These are phyloP conservation scores for Sphaeridia pumilis DNA, from an alignment of 2,888 invertebrate genomes.

Conservation along the genomic window DNA sequence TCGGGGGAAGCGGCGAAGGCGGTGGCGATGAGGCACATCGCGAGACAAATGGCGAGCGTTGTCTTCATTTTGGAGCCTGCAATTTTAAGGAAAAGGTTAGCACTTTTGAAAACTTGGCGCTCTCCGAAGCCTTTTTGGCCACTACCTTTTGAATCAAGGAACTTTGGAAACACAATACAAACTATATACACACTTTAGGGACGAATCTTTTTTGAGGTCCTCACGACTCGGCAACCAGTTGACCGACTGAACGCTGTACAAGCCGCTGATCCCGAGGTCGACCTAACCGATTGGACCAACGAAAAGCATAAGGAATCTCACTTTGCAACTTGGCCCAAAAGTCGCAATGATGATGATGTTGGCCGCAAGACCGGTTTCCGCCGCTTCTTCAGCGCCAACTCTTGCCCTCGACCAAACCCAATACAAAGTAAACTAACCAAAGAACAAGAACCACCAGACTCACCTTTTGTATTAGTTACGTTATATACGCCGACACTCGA, in stretches of 20 bases:
- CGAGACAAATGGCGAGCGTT: constrained; percentile 26
- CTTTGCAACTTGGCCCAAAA: background rate
- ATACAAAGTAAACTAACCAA: background rate
- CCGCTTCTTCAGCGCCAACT: no score
- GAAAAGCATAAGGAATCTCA: constrained; percentile 3
- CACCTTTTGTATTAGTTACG: background rate
- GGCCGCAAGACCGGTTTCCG: constrained; percentile 19
- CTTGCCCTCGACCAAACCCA: background rate
- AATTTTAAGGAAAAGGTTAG: no score
- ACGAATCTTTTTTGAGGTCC: no score
- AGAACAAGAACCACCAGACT: background rate
- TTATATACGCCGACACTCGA: background rate
- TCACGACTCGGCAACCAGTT: background rate
- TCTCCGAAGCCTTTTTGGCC: no score
- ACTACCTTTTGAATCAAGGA: no score
- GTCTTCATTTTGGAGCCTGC: no score
- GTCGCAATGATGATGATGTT: background rate
- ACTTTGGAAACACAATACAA: no score
- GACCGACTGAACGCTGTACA: background rate
- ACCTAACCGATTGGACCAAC: constrained; percentile 8
- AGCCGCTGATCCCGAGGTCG: constrained; percentile 9
- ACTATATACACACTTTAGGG: no score
- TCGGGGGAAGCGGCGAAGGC: constrained; percentile 16
- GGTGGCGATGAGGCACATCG: constrained; percentile 24
- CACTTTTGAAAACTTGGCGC: no score